These are phyloP conservation scores for Leistus spinibarbis DNA, from an alignment of 2,888 invertebrate species.

Conservation along the genomic window DNA sequence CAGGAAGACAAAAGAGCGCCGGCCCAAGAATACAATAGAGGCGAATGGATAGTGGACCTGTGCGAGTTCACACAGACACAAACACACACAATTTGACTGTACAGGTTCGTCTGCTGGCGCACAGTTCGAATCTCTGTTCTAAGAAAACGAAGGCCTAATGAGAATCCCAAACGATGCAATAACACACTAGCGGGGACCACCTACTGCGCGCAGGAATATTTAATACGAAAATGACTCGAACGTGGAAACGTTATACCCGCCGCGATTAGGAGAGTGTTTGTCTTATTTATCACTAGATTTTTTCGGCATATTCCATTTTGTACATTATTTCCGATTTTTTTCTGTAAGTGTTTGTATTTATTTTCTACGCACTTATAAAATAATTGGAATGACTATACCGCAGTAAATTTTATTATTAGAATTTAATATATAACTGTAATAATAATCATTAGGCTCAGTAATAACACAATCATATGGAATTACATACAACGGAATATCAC, in stretches of 20 bases:
- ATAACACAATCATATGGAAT: too few relatives aligned
- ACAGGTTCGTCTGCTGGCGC: neutral
- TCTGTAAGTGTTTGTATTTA: too few relatives aligned
- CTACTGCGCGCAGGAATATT: slow-evolving; percentile 1
- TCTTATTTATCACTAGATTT: neutral
- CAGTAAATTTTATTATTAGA: too few relatives aligned
- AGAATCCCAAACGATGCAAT: slow-evolving; percentile 10
- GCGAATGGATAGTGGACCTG: neutral
- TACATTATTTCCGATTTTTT: neutral
- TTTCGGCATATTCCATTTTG: neutral
- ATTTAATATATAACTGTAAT: too few relatives aligned
- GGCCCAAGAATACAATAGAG: neutral
- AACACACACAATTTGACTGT: neutral
- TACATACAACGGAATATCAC: too few relatives aligned
- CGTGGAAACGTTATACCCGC: neutral
- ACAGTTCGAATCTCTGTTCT: neutral
- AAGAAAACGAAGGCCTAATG: slow-evolving; percentile 9
- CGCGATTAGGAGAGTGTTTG: slow-evolving; percentile 4
- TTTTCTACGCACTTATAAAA: too few relatives aligned
- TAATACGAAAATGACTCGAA: neutral
- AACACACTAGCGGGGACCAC: neutral
- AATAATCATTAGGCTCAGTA: too few relatives aligned
- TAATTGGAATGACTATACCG: too few relatives aligned
- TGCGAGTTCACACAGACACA: neutral
- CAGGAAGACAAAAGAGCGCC: slow-evolving; percentile 8